A percentile compares a stretch with the other conserved stretches of the same genome.
These are phyloP conservation scores for Agonopterix arenella DNA, from an alignment of 2,888 invertebrate genomes.

Conservation along the genomic window DNA sequence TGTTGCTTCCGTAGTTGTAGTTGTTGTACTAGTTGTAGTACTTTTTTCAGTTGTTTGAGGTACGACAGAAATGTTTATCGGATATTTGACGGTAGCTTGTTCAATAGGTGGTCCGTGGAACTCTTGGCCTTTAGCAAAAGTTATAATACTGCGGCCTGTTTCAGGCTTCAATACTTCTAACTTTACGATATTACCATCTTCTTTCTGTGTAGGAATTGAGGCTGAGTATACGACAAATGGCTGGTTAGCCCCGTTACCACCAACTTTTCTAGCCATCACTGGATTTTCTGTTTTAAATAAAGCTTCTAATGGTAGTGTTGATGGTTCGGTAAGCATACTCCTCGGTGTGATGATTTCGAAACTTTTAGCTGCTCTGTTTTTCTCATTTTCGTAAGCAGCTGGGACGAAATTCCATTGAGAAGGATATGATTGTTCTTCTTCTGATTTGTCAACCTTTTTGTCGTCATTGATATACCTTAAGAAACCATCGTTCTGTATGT, in stretches of 20 bases:
- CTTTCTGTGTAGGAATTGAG: slow-evolving; percentile 42
- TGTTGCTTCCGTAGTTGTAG: slow-evolving; percentile 17
- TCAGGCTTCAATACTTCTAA: slow-evolving; percentile 48
- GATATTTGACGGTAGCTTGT: slow-evolving; percentile 35
- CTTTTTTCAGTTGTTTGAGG: slow-evolving; percentile 23
- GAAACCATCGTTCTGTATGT: slow-evolving; percentile 47
- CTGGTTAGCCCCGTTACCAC: slow-evolving; percentile 34
- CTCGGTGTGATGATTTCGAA: slow-evolving; percentile 61
- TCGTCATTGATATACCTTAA: slow-evolving; percentile 59
- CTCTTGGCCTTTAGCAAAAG: slow-evolving; percentile 60
- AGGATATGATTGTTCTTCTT: slow-evolving; percentile 27
- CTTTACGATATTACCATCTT: slow-evolving; percentile 49
- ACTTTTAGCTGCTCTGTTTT: slow-evolving; percentile 38
- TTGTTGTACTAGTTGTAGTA: slow-evolving; percentile 18
- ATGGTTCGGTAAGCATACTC: slow-evolving; percentile 69
- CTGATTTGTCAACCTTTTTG: slow-evolving; percentile 40
- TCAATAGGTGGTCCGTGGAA: slow-evolving; percentile 46
- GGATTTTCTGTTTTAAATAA: slow-evolving; percentile 78
- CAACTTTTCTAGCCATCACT: slow-evolving; percentile 37
- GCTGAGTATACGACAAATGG: slow-evolving; percentile 70
- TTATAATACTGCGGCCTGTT: slow-evolving; percentile 46
- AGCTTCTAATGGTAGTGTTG: slow-evolving; percentile 82
- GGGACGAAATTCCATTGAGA: slow-evolving; percentile 65
- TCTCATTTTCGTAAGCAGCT: slow-evolving; percentile 67
- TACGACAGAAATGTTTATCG: slow-evolving; percentile 42